Conservation (phyloP, 2,888 invertebrate genomes). For the Agonopterix alstromeriana region DNA sequence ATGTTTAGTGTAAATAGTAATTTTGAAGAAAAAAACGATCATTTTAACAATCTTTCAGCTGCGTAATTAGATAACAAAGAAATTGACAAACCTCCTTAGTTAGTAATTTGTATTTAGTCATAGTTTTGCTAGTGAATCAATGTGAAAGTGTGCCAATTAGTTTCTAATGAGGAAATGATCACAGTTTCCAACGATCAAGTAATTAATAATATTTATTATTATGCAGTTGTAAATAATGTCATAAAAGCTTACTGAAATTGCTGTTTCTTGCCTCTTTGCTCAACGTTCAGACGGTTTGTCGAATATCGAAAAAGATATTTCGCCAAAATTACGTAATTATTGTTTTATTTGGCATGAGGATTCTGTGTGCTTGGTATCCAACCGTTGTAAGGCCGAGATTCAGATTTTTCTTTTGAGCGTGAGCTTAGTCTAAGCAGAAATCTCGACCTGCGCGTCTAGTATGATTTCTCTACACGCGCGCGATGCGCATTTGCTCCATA, state of each 20-base stretch:
- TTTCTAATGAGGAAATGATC: slow-evolving; percentile 33
- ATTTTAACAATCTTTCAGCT: slow-evolving; percentile 16
- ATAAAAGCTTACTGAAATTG: slow-evolving; percentile 3
- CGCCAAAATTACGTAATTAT: too few relatives aligned
- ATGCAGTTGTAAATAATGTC: slow-evolving; percentile 17
- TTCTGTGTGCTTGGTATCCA: too few relatives aligned
- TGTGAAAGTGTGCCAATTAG: slow-evolving; percentile 77
- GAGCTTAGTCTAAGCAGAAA: too few relatives aligned
- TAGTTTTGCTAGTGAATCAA: slow-evolving; percentile 73
- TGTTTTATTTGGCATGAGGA: too few relatives aligned
- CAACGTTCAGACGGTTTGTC: neutral
- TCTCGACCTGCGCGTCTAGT: too few relatives aligned
- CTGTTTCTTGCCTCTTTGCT: slow-evolving; percentile 16
- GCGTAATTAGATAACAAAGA: slow-evolving; percentile 13
- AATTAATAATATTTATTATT: slow-evolving; percentile 50
- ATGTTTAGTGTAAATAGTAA: slow-evolving; percentile 37
- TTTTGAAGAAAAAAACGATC: slow-evolving; percentile 7
- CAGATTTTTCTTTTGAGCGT: too few relatives aligned
- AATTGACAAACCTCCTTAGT: slow-evolving; percentile 50
- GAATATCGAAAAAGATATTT: too few relatives aligned
- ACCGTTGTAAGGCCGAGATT: too few relatives aligned
- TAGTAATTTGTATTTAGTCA: slow-evolving; percentile 45
- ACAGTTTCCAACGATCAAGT: slow-evolving; percentile 41
- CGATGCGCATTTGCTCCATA: too few relatives aligned
- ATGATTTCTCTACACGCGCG: too few relatives aligned